Conservation (phyloP, 35 echinoderm and acorn worm species). For the Holothuria glaberrima region DNA sequence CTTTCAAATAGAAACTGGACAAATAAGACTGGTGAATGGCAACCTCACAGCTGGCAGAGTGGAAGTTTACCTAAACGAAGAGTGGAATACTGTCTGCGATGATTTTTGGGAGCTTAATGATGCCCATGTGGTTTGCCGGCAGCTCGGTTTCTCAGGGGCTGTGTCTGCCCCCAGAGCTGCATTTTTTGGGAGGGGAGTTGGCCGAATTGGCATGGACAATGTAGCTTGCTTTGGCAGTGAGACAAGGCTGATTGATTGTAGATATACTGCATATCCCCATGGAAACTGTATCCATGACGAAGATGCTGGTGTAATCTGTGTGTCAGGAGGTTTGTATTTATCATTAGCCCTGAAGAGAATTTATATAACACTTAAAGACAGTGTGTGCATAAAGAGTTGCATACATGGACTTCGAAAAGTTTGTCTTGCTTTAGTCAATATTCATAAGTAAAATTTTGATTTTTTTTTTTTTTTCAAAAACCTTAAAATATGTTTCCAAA, state of each 20-base stretch:
- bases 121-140: slow-evolving; percentile 45
- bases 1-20: background rate
- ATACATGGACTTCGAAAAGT: no score
- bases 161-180: slow-evolving; percentile 12
- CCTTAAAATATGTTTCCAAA: no score
- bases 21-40: background rate
- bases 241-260: background rate
- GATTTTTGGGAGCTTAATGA: slow-evolving; percentile 26
- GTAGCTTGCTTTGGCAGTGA: slow-evolving; percentile 54
- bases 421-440: no score
- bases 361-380: no score
- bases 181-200: slow-evolving; percentile 30
- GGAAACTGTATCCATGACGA: slow-evolving; percentile 41
- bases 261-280: background rate
- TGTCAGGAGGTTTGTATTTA: slow-evolving; percentile 18
- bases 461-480: no score
- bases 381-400: no score
- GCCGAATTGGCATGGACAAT: slow-evolving; percentile 41
- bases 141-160: slow-evolving; percentile 57
- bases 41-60: background rate
- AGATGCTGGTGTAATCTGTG: slow-evolving; percentile 48
- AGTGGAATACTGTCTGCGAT: slow-evolving; percentile 29
- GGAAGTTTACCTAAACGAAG: background rate
- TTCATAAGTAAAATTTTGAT: no score
- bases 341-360: no score